phyloP scores from a whole-genome alignment of 2,113 vertebrate species.

The Otis tarda region DNA sequence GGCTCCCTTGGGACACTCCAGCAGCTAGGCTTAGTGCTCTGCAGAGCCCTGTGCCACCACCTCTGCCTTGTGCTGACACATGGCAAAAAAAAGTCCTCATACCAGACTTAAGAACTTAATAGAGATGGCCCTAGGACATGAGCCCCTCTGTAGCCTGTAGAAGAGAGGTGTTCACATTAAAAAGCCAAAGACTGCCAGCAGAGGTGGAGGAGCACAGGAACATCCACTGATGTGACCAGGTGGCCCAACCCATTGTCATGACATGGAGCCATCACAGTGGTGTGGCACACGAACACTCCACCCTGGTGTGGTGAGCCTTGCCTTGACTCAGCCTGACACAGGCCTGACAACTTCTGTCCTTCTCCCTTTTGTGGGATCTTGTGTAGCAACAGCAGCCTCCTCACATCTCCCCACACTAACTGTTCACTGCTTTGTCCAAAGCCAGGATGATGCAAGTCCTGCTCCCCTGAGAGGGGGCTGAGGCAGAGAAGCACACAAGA shows the following conservation, averaged over 20 bases:
- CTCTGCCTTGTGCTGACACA: not conserved
- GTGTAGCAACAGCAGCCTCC: not conserved
- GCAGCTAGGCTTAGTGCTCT: not conserved
- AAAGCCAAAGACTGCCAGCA: not conserved
- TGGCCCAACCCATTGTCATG: not conserved
- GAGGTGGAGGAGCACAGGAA: not conserved
- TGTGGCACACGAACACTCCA: not conserved
- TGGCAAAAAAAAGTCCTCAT: not conserved
- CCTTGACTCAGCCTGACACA: not conserved
- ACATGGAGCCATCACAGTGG: not conserved
- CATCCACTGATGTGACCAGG: not conserved
- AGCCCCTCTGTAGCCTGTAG: fast-evolving
- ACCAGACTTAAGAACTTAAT: not conserved
- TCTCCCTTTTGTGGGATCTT: no score
- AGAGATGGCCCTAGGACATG: not conserved
- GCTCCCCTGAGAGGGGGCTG: fast-evolving
- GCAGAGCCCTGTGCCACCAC: not conserved
- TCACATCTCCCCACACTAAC: no score
- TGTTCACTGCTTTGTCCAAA: not conserved
- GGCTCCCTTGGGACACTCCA: not conserved
- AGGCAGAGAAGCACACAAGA: not conserved
- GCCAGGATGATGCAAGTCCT: not conserved
- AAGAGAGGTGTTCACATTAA: not conserved
- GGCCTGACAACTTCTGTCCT: not conserved
- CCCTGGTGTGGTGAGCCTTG: fast-evolving